These are phyloP conservation scores for Drosophila simulans DNA, from an alignment of 1,140 invertebrate genomes.

Conservation along the genomic window DNA sequence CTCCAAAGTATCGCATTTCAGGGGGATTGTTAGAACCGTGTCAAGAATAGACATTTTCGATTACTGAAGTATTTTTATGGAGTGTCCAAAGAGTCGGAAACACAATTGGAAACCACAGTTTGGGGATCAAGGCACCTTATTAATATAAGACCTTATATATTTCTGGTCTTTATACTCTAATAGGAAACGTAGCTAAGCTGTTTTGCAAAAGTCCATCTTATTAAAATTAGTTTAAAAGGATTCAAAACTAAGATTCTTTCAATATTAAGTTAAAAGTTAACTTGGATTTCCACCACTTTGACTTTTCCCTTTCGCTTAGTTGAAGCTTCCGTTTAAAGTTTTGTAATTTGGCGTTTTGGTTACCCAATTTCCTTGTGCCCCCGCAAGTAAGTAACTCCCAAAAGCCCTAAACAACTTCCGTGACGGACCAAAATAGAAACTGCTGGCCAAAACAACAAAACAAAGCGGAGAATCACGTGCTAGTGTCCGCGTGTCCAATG, in stretches of 20 bases:
- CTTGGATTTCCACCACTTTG: neutral
- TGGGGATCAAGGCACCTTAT: constrained; percentile 4
- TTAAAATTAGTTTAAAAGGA: too few species aligned
- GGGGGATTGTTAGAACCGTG: constrained; percentile 21
- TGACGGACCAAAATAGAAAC: constrained; percentile 63
- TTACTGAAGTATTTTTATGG: constrained; percentile 9
- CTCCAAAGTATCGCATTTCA: constrained; percentile 35
- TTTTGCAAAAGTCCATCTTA: too few species aligned
- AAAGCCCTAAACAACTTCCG: constrained; percentile 43
- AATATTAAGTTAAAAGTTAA: too few species aligned
- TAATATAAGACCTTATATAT: neutral
- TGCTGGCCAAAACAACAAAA: constrained; percentile 30
- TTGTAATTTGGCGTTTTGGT: constrained; percentile 42
- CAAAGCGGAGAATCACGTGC: constrained; percentile 42
- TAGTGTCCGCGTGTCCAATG: constrained; percentile 34
- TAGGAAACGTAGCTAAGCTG: too few species aligned
- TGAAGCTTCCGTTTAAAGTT: constrained; percentile 27
- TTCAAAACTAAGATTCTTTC: too few species aligned
- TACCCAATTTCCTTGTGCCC: constrained; percentile 22
- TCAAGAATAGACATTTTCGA: constrained; percentile 37
- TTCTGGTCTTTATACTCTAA: too few species aligned
- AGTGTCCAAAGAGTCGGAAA: constrained; percentile 20
- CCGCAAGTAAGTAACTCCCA: constrained; percentile 1
- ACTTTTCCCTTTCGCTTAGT: neutral
- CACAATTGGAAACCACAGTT: constrained; percentile 7